Evolutionary conservation across 2,113 vertebrate genomes (phyloP), one percentile per base, ranked within the genome.

Genomic region (Ramphastos sulfuratus): DNA sequence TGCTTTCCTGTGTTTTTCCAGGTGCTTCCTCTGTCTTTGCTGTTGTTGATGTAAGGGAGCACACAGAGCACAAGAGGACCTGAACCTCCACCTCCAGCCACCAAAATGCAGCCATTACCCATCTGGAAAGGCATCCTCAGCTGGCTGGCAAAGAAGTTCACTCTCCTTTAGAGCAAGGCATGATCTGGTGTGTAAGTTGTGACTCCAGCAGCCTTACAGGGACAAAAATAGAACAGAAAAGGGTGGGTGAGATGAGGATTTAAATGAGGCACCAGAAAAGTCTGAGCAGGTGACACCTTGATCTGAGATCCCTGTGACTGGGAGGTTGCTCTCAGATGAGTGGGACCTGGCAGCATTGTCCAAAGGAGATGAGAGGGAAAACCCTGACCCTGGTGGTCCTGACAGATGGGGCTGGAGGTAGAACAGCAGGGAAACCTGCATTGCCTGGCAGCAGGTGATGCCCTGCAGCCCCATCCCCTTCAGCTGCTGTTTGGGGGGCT

Each of bases 151-250:
- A 82, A 92, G 82, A 61, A 92, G 87, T 83, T 94, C 56, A 55
- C 30, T 33, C 66, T 82, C 77, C 50, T 85, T 46, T 37, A 58
- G 85, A 94, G 90, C 67, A 92, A 82, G 90, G 94, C 92, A 93
- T 92, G 89, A 84, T 54, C 73, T 75, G 84, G 91, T 89, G 59
- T 24, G 67, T 74, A 78, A 87, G 67, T 63, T 75, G 52, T 17
- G 74, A 9, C 48, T 87, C 89, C 20, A 21, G 74, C 74, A 83
- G 76, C 89, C 25, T 1, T 15, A 78, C 19, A 35, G 88, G 55
- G 63, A 33, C 21, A 25, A 69, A 56, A 88, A 72, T 5, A 48
- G 23, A 82, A 91, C 66, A 27, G 0, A 55, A 80, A 72, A 74
- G 46, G 4, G 31, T 78, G 83, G 6, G 12, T 69, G 78, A 91